Base-by-base conservation (phyloP, 2,888 invertebrate genomes). In the Papilio gigon region DNA sequence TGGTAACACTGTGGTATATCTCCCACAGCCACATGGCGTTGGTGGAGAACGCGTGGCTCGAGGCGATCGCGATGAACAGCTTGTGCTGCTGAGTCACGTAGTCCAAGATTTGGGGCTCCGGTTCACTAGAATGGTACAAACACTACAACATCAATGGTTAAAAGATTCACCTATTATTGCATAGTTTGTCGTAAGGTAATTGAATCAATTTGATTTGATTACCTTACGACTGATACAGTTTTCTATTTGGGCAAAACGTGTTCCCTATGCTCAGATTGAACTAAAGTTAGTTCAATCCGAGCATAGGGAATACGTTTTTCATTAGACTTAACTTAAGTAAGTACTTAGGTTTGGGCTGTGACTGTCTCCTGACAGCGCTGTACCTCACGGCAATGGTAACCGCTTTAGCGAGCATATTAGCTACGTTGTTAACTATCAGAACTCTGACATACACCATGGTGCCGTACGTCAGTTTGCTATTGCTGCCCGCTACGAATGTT, bases 61-160 rank as follows among this genome's bases (percentile, higher is more conserved):
- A 93, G 0, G 98, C 96, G 67, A 99, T 93, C 72, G 94, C 93
- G 0, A 98, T 97, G 76, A 99, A 96, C 25, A 99, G 84, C 85
- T 98, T 98, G 78, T 97, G 95, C 83, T 98, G 98, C 83, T 99
- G 99, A 0, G 98, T 98, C 68, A 97, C 95, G 80, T 96, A 99
- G 79, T 99, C 98, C 70, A 99, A 85, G 71, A 99, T 96, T 87
- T 98, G 97, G 0, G 96, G 95, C 84, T 98, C 98, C 0, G 95
- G 95, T 74, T 94, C 94, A 70, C 97, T 97, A 78, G 1, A 74
- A 77, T 8, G 40, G 27, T 53, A 56, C n/a, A 8, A n/a, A n/a
- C n/a, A n/a, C n/a, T n/a, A n/a, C n/a, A n/a, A n/a, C n/a, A n/a
- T n/a, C n/a, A n/a, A n/a, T n/a, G n/a, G n/a, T n/a, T n/a, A n/a